Base-by-base conservation (phyloP, 2,888 invertebrate genomes). In the Oscheius sp. region DNA sequence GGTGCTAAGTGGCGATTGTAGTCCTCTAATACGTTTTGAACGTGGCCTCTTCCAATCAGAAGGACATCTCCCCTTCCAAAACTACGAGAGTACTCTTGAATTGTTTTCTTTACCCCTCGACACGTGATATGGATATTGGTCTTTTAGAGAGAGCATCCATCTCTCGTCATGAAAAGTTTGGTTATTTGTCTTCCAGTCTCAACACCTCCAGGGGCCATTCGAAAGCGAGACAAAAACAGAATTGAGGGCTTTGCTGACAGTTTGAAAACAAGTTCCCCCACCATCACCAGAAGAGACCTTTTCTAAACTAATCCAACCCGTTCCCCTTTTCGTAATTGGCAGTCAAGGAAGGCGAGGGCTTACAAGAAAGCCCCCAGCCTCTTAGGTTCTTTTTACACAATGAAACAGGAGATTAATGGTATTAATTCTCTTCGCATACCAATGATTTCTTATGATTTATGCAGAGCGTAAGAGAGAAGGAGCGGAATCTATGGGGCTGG, bases 381-480 rank as follows among this genome's bases (percentile, higher is more conserved):
- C n/a, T 50, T 11, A 50, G 9, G 4, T 11, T 11, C 53, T 53
- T 29, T 29, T 29, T 53, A 13, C 53, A 53, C 53, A 42, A 42
- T 42, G 42, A 33, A 33, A 57, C 21, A 29, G 10, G 57, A 60
- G 35, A 60, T 60, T 60, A 60, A 60, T 33, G 60, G 11, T 37
- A 60, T 60, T 60, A 33, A 33, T 60, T 13, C 37, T 60, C 32
- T 60, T 13, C 35, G 60, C 42, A 60, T 60, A 37, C 33, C 60
- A 60, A 60, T 60, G 60, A 60, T 60, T 60, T 60, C 33, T 33
- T 35, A 60, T 60, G 60, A 35, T 60, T 60, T 60, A 60, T 60
- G 60, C n/a, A 60, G 32, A 11, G 37, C 37, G 37, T 42, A 42
- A 42, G 42, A 42, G 42, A 42, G 42, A 42, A 7, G 7, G 42